Evolutionary conservation across 2,888 invertebrate species (phyloP).

Genomic region (Caradrina kadenii): DNA sequence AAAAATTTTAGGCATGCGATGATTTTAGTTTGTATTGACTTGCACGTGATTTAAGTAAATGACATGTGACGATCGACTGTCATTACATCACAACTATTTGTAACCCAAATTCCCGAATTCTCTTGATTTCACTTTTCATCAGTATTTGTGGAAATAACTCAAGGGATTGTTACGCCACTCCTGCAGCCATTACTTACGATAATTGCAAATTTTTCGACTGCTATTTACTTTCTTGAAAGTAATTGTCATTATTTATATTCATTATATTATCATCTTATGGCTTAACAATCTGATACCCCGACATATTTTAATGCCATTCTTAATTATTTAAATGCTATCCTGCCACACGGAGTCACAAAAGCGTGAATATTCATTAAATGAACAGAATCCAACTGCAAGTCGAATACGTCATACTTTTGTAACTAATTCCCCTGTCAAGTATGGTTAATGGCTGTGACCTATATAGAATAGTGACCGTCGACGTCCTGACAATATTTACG

Average conservation of each 20-base stretch:
- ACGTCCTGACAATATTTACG: constrained; percentile 3
- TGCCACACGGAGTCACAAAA: not conserved
- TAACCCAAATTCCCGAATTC: constrained; percentile 64
- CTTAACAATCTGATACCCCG: not conserved
- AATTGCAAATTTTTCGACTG: constrained; percentile 1
- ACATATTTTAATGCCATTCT: not conserved
- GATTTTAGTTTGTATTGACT: constrained; percentile 25
- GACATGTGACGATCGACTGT: constrained; percentile 54
- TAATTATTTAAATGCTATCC: not conserved
- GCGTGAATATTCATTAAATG: not conserved
- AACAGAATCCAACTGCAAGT: constrained; percentile 9
- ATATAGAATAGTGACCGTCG: not conserved
- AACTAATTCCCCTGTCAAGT: not conserved
- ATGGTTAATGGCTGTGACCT: constrained; percentile 6
- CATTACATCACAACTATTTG: constrained; percentile 67
- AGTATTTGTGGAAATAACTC: constrained; percentile 37
- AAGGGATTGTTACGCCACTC: constrained; percentile 22
- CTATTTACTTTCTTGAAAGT: constrained; percentile 13
- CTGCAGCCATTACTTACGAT: constrained; percentile 2
- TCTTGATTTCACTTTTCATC: constrained; percentile 67
- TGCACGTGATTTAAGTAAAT: constrained; percentile 68
- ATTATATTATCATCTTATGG: not conserved
- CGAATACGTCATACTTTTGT: constrained; percentile 10
- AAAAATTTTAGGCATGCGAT: constrained; percentile 1
- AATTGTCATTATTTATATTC: constrained; percentile 2